Conservation (phyloP, 2,113 vertebrate species). For the Lampris incognitus region DNA sequence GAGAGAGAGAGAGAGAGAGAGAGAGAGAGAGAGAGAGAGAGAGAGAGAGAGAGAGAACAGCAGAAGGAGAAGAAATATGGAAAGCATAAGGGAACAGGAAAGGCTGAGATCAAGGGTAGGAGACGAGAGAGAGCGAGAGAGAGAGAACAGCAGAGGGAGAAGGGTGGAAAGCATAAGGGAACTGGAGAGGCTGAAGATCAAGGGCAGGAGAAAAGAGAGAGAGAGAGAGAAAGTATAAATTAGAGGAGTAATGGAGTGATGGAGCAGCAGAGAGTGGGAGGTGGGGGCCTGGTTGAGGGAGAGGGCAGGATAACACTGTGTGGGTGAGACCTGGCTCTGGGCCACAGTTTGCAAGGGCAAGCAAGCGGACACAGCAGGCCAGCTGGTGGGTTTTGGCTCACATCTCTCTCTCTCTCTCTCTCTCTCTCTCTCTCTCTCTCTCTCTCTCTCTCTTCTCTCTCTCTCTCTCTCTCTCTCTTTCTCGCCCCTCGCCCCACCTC, state of each 20-base stretch:
- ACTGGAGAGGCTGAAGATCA: conserved; percentile 19
- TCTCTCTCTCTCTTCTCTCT: conserved; percentile 17
- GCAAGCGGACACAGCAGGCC: conserved; percentile 28
- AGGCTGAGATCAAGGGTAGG: conserved; percentile 20
- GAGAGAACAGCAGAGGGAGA: too few relatives aligned
- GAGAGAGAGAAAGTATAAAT: conserved; percentile 13
- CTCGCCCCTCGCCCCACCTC: background rate
- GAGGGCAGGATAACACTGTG: conserved; percentile 68
- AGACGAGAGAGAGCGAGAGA: background rate
- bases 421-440: conserved; percentile 25
- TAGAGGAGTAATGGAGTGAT: too few relatives aligned
- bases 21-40: background rate
- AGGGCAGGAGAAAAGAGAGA: background rate
- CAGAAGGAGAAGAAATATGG: background rate
- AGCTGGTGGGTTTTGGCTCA: conserved; percentile 38
- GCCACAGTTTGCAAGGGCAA: conserved; percentile 63
- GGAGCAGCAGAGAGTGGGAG: too few relatives aligned
- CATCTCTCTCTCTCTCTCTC: conserved; percentile 24
- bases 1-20: conserved; percentile 47
- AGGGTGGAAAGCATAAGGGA: conserved; percentile 14
- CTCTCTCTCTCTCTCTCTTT: conserved; percentile 11
- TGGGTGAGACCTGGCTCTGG: conserved; percentile 61
- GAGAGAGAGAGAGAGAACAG: too few relatives aligned
- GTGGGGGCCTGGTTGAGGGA: conserved; percentile 42
- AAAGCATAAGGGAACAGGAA: conserved; percentile 15